Percentiles rank a stretch among this genome's conserved stretches.
Evolutionary conservation across 2,113 vertebrate species (phyloP).

Genomic region (Hippocampus zosterae): DNA sequence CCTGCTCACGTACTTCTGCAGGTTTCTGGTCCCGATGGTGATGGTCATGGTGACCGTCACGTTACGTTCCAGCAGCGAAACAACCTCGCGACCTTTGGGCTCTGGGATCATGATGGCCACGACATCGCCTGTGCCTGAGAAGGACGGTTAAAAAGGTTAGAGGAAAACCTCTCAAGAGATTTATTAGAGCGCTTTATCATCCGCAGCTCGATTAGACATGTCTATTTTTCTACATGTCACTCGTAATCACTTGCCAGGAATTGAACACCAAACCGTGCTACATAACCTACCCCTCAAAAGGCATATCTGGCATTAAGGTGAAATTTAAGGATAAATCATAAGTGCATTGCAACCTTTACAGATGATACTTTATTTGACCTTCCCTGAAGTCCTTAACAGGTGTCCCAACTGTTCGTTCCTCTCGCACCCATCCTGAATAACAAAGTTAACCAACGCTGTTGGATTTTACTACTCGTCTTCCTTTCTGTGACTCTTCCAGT

Average conservation of each 20-base stretch:
- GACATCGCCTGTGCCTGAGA: conserved; percentile 83
- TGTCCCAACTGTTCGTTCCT: background rate
- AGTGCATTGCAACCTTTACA: too few relatives aligned
- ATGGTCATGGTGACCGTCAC: conserved; percentile 91
- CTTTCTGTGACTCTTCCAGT: background rate
- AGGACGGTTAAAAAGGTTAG: background rate
- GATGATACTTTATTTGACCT: background rate
- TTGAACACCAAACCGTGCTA: background rate
- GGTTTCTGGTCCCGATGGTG: conserved; percentile 91
- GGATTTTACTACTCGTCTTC: too few relatives aligned
- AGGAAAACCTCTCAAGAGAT: background rate
- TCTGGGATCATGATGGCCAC: conserved; percentile 98
- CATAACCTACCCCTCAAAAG: background rate
- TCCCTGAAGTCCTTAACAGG: background rate
- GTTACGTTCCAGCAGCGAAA: conserved; percentile 84
- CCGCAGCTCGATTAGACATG: background rate
- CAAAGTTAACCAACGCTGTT: too few relatives aligned
- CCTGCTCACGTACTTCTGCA: conserved; percentile 97
- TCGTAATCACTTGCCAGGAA: background rate
- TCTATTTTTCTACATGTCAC: background rate
- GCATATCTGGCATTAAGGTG: background rate
- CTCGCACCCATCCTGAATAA: background rate
- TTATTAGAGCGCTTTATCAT: background rate
- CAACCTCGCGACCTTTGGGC: conserved; percentile 89
- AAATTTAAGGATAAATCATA: background rate